Percentiles rank a stretch among this genome's conserved stretches.
Conservation (phyloP, 2,113 vertebrate genomes). For the Morone saxatilis region DNA sequence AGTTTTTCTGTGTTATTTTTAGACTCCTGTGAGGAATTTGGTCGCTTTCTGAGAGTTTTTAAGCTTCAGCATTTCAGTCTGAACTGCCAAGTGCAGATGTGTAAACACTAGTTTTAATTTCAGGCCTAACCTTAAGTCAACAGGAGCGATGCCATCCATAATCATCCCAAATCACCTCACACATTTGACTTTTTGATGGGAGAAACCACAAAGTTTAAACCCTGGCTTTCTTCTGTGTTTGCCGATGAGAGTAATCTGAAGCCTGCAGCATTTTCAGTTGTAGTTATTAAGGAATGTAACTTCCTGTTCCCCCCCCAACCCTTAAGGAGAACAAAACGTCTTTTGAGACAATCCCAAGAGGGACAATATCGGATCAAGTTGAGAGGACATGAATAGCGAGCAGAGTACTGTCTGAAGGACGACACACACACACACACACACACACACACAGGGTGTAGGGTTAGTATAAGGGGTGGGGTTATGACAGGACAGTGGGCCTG, state of each 20-base stretch:
- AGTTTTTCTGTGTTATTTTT: slow-evolving; percentile 13
- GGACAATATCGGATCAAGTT: slow-evolving; percentile 55
- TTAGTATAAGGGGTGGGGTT: slow-evolving; percentile 57
- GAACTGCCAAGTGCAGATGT: neutral
- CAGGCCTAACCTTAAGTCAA: neutral
- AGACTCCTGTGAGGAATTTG: neutral
- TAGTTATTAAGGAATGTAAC: slow-evolving; percentile 42
- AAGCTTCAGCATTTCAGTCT: neutral
- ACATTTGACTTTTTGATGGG: neutral
- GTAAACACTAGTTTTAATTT: slow-evolving; percentile 8
- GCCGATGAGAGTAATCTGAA: neutral
- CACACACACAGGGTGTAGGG: slow-evolving; percentile 28
- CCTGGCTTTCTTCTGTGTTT: slow-evolving; percentile 4
- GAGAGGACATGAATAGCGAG: slow-evolving; percentile 35
- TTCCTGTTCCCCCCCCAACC: slow-evolving; percentile 27
- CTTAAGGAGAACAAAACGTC: slow-evolving; percentile 53
- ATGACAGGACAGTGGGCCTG: slow-evolving; percentile 61
- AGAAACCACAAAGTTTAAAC: slow-evolving; percentile 3
- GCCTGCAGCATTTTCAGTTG: slow-evolving; percentile 30
- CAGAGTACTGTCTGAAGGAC: slow-evolving; percentile 38
- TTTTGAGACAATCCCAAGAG: slow-evolving; percentile 53
- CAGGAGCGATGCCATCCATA: neutral
- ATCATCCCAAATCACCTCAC: neutral
- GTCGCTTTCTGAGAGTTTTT: neutral
- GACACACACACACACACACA: slow-evolving; percentile 19